These are phyloP conservation scores for Antheraea mylitta DNA, from an alignment of 1,140 invertebrate species.

Conservation along the genomic window DNA sequence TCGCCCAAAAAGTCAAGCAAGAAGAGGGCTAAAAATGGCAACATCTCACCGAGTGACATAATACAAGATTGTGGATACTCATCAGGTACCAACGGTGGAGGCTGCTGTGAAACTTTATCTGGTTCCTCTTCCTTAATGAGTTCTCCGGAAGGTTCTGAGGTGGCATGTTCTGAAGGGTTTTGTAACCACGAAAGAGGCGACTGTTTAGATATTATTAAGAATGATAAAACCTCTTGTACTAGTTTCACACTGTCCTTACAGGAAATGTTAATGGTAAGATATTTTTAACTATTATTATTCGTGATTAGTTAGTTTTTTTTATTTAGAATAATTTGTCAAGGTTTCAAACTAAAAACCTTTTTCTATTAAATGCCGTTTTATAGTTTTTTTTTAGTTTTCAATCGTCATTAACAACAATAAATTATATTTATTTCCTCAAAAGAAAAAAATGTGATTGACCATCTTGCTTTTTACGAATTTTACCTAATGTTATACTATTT, in stretches of 20 bases:
- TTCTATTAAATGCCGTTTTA: no score
- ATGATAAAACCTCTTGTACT: constrained; percentile 65
- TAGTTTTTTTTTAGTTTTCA: no score
- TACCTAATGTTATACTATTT: no score
- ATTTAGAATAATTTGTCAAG: constrained; percentile 7
- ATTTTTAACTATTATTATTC: no score
- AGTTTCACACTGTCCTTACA: constrained; percentile 80
- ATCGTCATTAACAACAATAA: no score
- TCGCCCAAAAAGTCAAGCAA: constrained; percentile 56
- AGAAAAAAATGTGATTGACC: no score
- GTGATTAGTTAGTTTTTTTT: background rate
- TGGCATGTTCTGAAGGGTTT: constrained; percentile 90
- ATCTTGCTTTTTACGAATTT: no score
- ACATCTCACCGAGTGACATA: constrained; percentile 82
- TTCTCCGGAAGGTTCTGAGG: constrained; percentile 90
- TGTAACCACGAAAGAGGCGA: constrained; percentile 86
- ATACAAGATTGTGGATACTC: constrained; percentile 92
- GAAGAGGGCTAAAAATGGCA: constrained; percentile 64
- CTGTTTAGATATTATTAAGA: constrained; percentile 72
- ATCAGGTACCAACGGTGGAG: constrained; percentile 85
- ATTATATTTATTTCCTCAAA: no score
- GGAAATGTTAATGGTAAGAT: constrained; percentile 85
- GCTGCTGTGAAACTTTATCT: constrained; percentile 81
- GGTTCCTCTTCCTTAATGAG: constrained; percentile 85
- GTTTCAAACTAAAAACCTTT: constrained; percentile 3